These are phyloP conservation scores for Acrobeloides nanus DNA, from an alignment of 2,888 invertebrate species.

Conservation along the genomic window DNA sequence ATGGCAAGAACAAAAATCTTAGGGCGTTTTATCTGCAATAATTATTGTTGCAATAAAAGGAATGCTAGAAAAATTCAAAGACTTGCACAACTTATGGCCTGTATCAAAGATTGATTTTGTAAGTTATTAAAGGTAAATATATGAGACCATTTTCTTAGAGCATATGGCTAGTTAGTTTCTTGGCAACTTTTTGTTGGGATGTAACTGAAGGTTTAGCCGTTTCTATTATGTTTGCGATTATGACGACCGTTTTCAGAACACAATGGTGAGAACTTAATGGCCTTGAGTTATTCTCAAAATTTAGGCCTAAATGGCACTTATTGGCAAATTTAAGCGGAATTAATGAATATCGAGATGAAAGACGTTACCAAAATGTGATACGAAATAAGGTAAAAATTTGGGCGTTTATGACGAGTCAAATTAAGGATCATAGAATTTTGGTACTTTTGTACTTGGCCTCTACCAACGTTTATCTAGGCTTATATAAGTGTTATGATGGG, in stretches of 20 bases:
- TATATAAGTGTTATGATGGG: too few relatives aligned
- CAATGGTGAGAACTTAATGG: too few relatives aligned
- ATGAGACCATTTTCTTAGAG: conserved; percentile 19
- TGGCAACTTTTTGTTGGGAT: conserved; percentile 45
- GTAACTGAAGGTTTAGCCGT: conserved; percentile 51
- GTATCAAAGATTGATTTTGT: conserved; percentile 55
- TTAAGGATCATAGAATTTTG: too few relatives aligned
- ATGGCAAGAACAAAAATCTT: too few relatives aligned
- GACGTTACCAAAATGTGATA: conserved; percentile 33
- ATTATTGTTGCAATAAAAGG: conserved; percentile 73
- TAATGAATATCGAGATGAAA: conserved; percentile 43
- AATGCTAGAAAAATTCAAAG: conserved; percentile 60
- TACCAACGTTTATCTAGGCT: too few relatives aligned
- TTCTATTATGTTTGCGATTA: conserved; percentile 47
- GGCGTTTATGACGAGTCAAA: too few relatives aligned
- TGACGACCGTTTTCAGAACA: conserved; percentile 51
- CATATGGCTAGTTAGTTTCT: conserved; percentile 53
- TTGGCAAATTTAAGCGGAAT: conserved; percentile 44
- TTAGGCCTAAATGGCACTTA: conserved; percentile 50
- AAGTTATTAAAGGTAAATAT: conserved; percentile 26
- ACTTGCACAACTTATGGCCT: conserved; percentile 43
- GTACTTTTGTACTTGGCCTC: too few relatives aligned
- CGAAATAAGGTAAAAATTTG: too few relatives aligned
- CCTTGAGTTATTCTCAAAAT: too few relatives aligned
- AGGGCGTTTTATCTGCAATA: too few relatives aligned